Evolutionary conservation across 2,113 vertebrate genomes (phyloP).

Genomic region (Campylomormyrus numenius): DNA sequence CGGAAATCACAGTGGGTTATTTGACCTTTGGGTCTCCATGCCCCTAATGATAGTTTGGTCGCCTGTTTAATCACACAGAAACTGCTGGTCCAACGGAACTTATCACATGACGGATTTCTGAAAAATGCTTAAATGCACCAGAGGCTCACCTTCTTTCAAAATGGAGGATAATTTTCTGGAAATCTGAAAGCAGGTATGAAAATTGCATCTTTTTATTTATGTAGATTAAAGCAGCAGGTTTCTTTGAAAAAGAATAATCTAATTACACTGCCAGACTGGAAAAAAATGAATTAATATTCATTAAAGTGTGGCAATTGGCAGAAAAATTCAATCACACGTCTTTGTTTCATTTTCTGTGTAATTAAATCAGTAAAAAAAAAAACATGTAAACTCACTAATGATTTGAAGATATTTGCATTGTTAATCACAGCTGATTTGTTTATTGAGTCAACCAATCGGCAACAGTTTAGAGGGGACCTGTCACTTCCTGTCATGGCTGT

Average conservation of each 20-base stretch:
- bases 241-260: conserved; percentile 42
- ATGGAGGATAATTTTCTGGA: not conserved
- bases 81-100: not conserved
- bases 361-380: conserved; percentile 66
- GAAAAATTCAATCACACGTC: conserved; percentile 42
- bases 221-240: conserved; percentile 7
- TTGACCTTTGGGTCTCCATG: not conserved
- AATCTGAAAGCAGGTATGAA: conserved; percentile 10
- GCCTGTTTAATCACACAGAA: not conserved
- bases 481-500: conserved; percentile 59
- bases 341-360: conserved; percentile 62
- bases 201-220: not conserved
- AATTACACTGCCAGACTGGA: conserved; percentile 52
- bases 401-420: conserved; percentile 64
- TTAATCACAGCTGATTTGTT: conserved; percentile 65
- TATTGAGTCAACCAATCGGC: conserved; percentile 56
- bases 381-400: conserved; percentile 60
- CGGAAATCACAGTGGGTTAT: not conserved
- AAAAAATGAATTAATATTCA: conserved; percentile 42
- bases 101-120: not conserved
- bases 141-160: conserved; percentile 1
- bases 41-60: not conserved
- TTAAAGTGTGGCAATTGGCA: conserved; percentile 43
- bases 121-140: not conserved
- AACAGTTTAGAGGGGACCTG: conserved; percentile 50